Evolutionary conservation across 1,140 invertebrate species (phyloP).

Genomic region (Cydia pomonella): DNA sequence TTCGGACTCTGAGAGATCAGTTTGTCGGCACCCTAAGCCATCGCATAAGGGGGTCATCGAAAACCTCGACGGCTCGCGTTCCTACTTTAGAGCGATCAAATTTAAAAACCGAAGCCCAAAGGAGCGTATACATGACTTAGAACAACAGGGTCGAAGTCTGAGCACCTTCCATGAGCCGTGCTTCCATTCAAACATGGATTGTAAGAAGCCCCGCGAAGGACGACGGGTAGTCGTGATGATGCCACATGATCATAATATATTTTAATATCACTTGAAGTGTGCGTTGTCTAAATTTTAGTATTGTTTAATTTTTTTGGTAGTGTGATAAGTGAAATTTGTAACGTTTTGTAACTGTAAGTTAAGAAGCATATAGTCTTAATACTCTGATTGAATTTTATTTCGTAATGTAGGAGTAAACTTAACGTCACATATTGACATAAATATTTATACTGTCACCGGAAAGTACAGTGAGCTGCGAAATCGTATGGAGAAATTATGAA

Average conservation of each 20-base stretch:
- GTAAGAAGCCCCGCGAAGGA: conserved; percentile 53
- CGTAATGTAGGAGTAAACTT: background rate
- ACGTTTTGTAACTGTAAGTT: conserved; percentile 50
- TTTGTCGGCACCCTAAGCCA: conserved; percentile 59
- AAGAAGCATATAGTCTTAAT: conserved; percentile 15
- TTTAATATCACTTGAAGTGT: background rate
- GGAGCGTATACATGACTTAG: conserved; percentile 51
- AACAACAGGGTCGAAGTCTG: conserved; percentile 60
- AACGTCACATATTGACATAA: too few relatives aligned
- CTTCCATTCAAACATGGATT: conserved; percentile 66
- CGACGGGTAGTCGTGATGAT: background rate
- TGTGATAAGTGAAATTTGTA: conserved; percentile 66
- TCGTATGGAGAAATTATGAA: too few relatives aligned
- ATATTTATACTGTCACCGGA: too few relatives aligned
- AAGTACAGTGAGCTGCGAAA: too few relatives aligned
- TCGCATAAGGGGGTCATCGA: conserved; percentile 65
- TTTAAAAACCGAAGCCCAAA: conserved; percentile 54
- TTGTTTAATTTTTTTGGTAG: conserved; percentile 58
- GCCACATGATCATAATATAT: background rate
- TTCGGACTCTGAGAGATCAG: conserved; percentile 42
- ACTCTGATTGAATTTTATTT: conserved; percentile 6
- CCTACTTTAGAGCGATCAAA: conserved; percentile 59
- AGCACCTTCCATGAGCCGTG: conserved; percentile 72
- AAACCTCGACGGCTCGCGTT: conserved; percentile 60
- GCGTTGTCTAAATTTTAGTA: conserved; percentile 2